Evolutionary conservation across 1,140 invertebrate genomes (phyloP).

Genomic region (Nasonia vitripennis): DNA sequence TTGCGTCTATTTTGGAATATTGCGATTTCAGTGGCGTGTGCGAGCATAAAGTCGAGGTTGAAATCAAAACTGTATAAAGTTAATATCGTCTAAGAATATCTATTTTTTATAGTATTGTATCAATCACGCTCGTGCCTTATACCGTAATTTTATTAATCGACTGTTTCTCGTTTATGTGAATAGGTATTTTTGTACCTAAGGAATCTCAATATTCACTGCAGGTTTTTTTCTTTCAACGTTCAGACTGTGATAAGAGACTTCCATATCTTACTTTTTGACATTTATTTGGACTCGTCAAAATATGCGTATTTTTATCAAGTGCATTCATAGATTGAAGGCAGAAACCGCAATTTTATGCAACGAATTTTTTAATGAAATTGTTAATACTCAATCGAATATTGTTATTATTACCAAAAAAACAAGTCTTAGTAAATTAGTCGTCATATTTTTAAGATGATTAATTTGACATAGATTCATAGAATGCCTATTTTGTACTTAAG

Average conservation of each 20-base stretch:
- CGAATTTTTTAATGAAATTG: not conserved
- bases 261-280: not conserved
- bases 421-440: not conserved
- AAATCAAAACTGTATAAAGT: not conserved
- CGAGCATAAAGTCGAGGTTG: not conserved
- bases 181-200: constrained; percentile 24
- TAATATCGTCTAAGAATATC: not conserved
- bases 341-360: not conserved
- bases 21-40: not conserved
- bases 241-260: constrained; percentile 30
- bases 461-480: not conserved
- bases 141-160: constrained; percentile 6
- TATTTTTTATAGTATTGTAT: not conserved
- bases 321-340: not conserved
- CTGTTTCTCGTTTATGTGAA: not conserved
- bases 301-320: not conserved
- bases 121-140: constrained; percentile 17
- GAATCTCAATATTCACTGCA: not conserved
- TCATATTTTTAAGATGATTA: constrained; percentile 4
- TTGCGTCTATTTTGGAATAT: constrained; percentile 3
- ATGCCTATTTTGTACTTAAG: constrained; percentile 8
- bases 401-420: constrained; percentile 8
- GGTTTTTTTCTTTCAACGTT: not conserved
- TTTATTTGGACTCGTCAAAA: not conserved
- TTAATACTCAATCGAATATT: not conserved